Evolutionary conservation across 1,140 invertebrate species (phyloP).

Genomic region (Schlechtendalia chinensis): DNA sequence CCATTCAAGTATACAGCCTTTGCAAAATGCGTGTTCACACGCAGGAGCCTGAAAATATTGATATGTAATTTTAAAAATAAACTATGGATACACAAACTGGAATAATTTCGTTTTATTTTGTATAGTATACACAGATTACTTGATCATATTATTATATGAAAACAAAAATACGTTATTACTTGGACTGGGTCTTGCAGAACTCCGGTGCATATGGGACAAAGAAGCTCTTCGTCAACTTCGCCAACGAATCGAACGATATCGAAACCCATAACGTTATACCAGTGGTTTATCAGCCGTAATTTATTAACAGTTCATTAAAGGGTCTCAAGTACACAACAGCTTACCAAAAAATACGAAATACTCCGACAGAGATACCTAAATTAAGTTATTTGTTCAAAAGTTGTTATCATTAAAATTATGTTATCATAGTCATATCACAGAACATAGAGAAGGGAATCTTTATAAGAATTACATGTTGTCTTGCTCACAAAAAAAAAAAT

Average conservation of each 20-base stretch:
- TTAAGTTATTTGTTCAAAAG: background rate
- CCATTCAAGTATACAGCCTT: constrained; percentile 91
- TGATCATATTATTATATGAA: background rate
- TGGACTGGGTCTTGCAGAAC: constrained; percentile 87
- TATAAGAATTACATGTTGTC: too few relatives aligned
- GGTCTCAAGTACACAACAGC: background rate
- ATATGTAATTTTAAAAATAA: background rate
- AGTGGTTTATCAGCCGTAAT: background rate
- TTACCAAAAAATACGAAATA: background rate
- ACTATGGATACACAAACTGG: too few relatives aligned
- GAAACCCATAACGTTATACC: constrained; percentile 71
- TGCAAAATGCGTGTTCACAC: constrained; percentile 95
- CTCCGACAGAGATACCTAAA: background rate
- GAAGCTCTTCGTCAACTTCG: constrained; percentile 86
- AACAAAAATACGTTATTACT: constrained; percentile 59
- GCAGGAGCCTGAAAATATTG: constrained; percentile 72
- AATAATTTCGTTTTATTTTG: background rate
- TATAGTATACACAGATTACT: background rate
- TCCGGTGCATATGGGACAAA: constrained; percentile 88
- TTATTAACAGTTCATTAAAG: background rate
- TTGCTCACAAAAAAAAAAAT: too few relatives aligned
- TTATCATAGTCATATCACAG: background rate
- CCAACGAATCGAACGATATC: constrained; percentile 85
- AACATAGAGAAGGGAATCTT: too few relatives aligned
- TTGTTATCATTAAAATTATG: background rate